Evolutionary conservation across 2,113 vertebrate species (phyloP).

Genomic region (Nannospalax galili): DNA sequence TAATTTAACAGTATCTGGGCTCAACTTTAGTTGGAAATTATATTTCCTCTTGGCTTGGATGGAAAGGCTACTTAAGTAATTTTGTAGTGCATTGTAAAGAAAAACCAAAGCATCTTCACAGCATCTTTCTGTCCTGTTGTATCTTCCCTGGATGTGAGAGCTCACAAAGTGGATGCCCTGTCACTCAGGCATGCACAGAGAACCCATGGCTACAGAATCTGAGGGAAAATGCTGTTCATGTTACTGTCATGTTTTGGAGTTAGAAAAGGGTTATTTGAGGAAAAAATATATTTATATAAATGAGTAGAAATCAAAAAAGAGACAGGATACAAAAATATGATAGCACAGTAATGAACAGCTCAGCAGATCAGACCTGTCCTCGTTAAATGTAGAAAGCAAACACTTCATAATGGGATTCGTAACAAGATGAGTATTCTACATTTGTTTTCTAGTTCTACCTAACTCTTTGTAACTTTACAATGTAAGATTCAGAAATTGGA

Average conservation of each 20-base stretch:
- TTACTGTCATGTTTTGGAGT: constrained; percentile 50
- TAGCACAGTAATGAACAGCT: constrained; percentile 32
- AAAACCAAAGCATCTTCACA: constrained; percentile 29
- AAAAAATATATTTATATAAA: constrained; percentile 30
- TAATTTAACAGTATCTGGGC: constrained; percentile 63
- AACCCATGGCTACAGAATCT: constrained; percentile 47
- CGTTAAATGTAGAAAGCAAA: constrained; percentile 40
- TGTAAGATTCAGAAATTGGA: constrained; percentile 87
- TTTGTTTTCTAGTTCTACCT: constrained; percentile 82
- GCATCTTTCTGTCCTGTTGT: neutral
- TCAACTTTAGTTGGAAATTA: constrained; percentile 58
- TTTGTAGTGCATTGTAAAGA: constrained; percentile 46
- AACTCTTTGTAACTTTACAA: constrained; percentile 86
- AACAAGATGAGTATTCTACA: constrained; percentile 76
- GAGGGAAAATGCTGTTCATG: constrained; percentile 13
- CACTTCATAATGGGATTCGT: constrained; percentile 28
- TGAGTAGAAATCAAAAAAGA: constrained; percentile 68
- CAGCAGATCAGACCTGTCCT: constrained; percentile 53
- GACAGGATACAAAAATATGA: constrained; percentile 59
- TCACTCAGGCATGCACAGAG: constrained; percentile 42
- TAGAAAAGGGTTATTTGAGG: constrained; percentile 67
- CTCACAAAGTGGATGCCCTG: constrained; percentile 31
- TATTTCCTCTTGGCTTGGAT: constrained; percentile 58
- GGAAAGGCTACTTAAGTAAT: constrained; percentile 60
- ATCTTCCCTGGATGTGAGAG: constrained; percentile 23